Percentiles rank a stretch among this genome's conserved stretches.
These are phyloP conservation scores for Myrmecophaga tridactyla DNA, from an alignment of 2,113 vertebrate species.

Conservation along the genomic window DNA sequence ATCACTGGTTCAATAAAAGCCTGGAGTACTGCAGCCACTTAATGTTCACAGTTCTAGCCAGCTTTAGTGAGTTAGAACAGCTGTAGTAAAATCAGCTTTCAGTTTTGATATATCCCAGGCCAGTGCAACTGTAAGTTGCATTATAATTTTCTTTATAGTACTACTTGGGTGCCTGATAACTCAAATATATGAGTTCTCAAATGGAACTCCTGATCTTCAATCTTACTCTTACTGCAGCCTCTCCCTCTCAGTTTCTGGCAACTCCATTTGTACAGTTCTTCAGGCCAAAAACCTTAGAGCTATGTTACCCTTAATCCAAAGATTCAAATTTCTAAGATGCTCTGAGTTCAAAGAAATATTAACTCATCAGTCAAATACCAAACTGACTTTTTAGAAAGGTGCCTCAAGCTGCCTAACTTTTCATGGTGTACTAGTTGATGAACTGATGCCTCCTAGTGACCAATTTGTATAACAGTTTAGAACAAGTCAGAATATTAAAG, in stretches of 20 bases:
- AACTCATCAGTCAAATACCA: not conserved
- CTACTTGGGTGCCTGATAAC: not conserved
- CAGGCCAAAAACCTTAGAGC: not conserved
- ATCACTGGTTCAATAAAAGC: not conserved
- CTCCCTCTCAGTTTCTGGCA: not conserved
- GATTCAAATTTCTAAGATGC: not conserved
- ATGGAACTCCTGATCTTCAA: not conserved
- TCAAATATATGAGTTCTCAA: not conserved
- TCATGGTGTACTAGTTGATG: not conserved
- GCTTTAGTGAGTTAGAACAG: not conserved
- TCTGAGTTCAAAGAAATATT: not conserved
- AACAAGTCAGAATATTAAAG: not conserved
- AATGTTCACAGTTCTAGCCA: not conserved
- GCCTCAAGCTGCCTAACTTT: not conserved
- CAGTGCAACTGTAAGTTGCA: not conserved
- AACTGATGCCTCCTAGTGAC: conserved; percentile 78
- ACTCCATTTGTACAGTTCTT: not conserved
- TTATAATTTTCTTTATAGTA: not conserved
- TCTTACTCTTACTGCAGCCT: not conserved
- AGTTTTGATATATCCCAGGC: not conserved
- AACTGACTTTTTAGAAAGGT: not conserved
- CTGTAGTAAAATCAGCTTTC: not conserved
- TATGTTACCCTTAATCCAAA: not conserved
- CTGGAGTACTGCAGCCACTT: not conserved
- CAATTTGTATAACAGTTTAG: conserved; percentile 53